Evolutionary conservation across 2,113 vertebrate genomes (phyloP), one percentile per base, ranked within the genome.

Genomic region (Misgurnus mizolepis): DNA sequence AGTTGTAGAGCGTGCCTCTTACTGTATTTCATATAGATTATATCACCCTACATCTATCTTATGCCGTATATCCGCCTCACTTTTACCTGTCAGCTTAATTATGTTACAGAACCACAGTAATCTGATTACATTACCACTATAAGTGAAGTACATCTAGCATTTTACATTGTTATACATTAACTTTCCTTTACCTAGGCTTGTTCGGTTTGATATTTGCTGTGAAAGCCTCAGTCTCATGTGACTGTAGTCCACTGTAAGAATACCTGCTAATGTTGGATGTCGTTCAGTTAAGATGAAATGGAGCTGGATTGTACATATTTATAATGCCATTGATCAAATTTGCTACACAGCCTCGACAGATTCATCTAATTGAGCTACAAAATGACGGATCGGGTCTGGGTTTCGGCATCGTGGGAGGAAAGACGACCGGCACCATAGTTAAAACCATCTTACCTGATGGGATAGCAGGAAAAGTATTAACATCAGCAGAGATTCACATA

Each of bases 321-420:
- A 58, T 58, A 58, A 58, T 58, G n/a, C n/a, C 55, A n/a, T 17
- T 58, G 55, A 58, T 64, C 27, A 34, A 11, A 39, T 64, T 27
- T 64, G 17, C 53, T 40, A 10, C 17, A 5, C 85, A 93, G 86
- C 89, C 95, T 91, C 88, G 94, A 80, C 93, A 95, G 47, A 90
- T 98, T 81, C 96, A 98, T 87, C 94, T 94, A 65, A 95, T 98
- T 82, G 96, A 97, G 76, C 82, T 98, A 89, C 91, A 91, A 76
- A 98, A 98, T 8, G 97, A 98, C 84, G 96, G 96, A 1, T 95
- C 95, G 18, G 96, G 97, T 43, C 91, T 99, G 55, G 97, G 97
- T 66, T 99, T 99, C 91, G 96, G 97, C 55, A 99, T 99, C 76
- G 91, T 99, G 18, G 97, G 96, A 86, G 96, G 96, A 84, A 94